Base-by-base conservation (phyloP, 2,888 invertebrate genomes). In the Priapulus caudatus region DNA sequence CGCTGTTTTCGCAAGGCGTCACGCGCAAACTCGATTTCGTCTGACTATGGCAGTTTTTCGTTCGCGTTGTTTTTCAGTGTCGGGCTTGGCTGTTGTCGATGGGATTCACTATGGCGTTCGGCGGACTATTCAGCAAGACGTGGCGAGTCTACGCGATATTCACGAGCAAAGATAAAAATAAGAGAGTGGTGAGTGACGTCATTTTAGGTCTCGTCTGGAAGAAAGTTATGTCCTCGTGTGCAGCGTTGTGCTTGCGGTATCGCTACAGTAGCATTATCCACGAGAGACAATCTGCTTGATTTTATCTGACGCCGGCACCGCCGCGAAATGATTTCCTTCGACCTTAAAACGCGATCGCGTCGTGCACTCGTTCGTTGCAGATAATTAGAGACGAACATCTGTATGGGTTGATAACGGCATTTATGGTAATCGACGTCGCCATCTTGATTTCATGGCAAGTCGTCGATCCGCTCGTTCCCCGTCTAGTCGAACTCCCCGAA, bases 281-380 rank as follows among this genome's bases (percentile, higher is more conserved):
- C n/a, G n/a, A n/a, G n/a, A n/a, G n/a, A n/a, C n/a, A n/a, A n/a
- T n/a, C n/a, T n/a, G n/a, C n/a, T n/a, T n/a, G n/a, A n/a, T n/a
- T n/a, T n/a, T n/a, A n/a, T n/a, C n/a, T n/a, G n/a, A n/a, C n/a
- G n/a, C n/a, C n/a, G n/a, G n/a, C n/a, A n/a, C n/a, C n/a, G n/a
- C n/a, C n/a, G n/a, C n/a, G n/a, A n/a, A n/a, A n/a, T n/a, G n/a
- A n/a, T n/a, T n/a, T n/a, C n/a, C n/a, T n/a, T n/a, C n/a, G n/a
- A n/a, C n/a, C 33, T 33, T 33, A 33, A 33, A 33, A 33, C 33
- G 33, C n/a, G n/a, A n/a, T n/a, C n/a, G n/a, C 33, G 33, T 33
- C 10, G 10, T 33, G n/a, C 33, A 33, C n/a, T 10, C 10, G n/a
- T 33, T 5, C n/a, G 33, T 33, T 33, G 5, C n/a, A 33, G 33